These are phyloP conservation scores for Macrosteles quadrilineatus DNA, from an alignment of 1,140 invertebrate species.

Conservation along the genomic window DNA sequence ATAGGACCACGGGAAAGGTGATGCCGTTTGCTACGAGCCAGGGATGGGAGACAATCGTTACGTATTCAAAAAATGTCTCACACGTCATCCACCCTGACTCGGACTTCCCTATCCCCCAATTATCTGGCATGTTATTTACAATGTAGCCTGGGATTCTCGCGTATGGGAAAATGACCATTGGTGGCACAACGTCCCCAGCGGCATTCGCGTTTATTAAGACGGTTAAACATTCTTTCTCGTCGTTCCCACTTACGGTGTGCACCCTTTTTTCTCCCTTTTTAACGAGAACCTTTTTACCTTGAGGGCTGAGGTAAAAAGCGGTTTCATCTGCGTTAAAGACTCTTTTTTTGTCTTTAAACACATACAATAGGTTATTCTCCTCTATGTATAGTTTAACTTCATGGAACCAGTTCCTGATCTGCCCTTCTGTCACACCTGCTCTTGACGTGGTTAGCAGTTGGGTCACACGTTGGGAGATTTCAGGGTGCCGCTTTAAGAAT, in stretches of 20 bases:
- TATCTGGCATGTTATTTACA: conserved; percentile 38
- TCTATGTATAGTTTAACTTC: no score
- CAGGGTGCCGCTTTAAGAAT: no score
- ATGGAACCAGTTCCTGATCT: no score
- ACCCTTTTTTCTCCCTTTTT: conserved; percentile 45
- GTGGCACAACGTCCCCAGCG: conserved; percentile 39
- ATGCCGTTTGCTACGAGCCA: conserved; percentile 39
- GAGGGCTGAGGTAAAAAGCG: not conserved
- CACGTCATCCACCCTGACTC: conserved; percentile 49
- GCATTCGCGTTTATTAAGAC: conserved; percentile 45
- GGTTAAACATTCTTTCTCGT: conserved; percentile 48
- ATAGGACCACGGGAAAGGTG: conserved; percentile 28
- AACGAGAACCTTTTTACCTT: conserved; percentile 41
- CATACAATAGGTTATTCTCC: not conserved
- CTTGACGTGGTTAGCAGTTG: no score
- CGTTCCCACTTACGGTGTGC: conserved; percentile 43
- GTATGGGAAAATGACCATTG: conserved; percentile 49
- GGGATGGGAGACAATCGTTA: conserved; percentile 46
- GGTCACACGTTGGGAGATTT: no score
- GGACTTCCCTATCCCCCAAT: conserved; percentile 46
- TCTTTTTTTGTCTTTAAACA: not conserved
- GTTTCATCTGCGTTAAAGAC: not conserved
- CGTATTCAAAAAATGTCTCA: conserved; percentile 48
- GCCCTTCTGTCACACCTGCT: no score
- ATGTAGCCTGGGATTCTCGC: conserved; percentile 44